Conservation (phyloP, 2,888 invertebrate genomes). For the Druceiella hillmani region DNA sequence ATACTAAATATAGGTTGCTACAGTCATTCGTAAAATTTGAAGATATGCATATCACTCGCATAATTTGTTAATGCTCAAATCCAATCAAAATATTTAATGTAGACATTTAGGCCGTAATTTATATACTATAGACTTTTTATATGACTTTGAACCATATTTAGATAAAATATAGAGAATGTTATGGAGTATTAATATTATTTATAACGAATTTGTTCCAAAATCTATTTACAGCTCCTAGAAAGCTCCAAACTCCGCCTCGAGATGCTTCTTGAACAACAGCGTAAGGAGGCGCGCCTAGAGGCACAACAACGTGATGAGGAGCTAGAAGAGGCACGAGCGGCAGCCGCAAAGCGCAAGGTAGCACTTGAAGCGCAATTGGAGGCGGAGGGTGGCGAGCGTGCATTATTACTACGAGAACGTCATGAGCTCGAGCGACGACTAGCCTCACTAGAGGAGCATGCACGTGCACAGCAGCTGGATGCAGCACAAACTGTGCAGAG, state of each 20-base stretch:
- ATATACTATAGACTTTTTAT: too few relatives aligned
- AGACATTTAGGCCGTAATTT: too few relatives aligned
- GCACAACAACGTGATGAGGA: conserved; percentile 90
- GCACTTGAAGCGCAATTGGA: conserved; percentile 88
- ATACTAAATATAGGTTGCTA: too few relatives aligned
- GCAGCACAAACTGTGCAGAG: conserved; percentile 67
- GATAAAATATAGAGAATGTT: too few relatives aligned
- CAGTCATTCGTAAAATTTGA: too few relatives aligned
- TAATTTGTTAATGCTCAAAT: too few relatives aligned
- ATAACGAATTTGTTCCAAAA: too few relatives aligned
- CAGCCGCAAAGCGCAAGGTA: conserved; percentile 78
- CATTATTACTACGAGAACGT: conserved; percentile 78
- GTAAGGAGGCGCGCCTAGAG: conserved; percentile 87
- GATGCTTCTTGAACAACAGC: conserved; percentile 88
- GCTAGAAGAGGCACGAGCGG: conserved; percentile 84
- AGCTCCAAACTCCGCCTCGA: conserved; percentile 90
- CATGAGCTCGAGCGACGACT: conserved; percentile 87
- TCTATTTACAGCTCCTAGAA: conserved; percentile 64
- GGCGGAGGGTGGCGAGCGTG: conserved; percentile 89
- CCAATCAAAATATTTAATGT: too few relatives aligned
- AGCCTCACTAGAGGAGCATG: conserved; percentile 71
- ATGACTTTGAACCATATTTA: too few relatives aligned
- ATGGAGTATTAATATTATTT: too few relatives aligned
- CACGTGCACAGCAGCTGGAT: conserved; percentile 67
- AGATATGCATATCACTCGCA: too few relatives aligned